Evolutionary conservation across 2,888 invertebrate species (phyloP).

Genomic region (Linyphia triangularis): DNA sequence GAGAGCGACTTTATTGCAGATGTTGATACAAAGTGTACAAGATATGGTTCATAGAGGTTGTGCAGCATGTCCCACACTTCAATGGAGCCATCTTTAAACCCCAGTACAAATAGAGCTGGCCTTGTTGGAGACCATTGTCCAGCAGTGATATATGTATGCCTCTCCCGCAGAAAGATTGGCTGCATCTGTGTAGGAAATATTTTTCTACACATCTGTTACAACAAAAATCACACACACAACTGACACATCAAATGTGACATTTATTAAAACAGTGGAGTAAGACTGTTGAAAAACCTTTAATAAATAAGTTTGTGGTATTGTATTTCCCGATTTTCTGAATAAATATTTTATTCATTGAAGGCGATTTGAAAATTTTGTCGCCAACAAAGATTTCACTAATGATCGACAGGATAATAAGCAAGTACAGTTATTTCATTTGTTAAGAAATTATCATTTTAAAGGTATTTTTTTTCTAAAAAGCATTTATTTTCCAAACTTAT

Average conservation of each 20-base stretch:
- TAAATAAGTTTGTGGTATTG: not conserved
- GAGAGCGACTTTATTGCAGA: slow-evolving; percentile 37
- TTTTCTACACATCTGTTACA: no score
- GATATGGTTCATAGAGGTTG: slow-evolving; percentile 46
- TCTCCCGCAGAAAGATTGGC: slow-evolving; percentile 31
- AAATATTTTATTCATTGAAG: not conserved
- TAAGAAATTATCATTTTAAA: not conserved
- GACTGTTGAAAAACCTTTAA: not conserved
- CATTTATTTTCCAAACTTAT: not conserved
- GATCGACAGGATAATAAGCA: not conserved
- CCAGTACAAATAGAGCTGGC: slow-evolving; percentile 61
- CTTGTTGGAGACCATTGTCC: slow-evolving; percentile 62
- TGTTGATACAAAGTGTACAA: slow-evolving; percentile 44
- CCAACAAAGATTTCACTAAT: not conserved
- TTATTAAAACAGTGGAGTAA: not conserved
- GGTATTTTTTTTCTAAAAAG: not conserved
- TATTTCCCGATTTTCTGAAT: not conserved
- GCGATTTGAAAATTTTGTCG: not conserved
- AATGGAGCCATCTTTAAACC: slow-evolving; percentile 57
- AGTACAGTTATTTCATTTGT: not conserved
- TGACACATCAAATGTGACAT: not conserved
- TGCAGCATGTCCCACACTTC: slow-evolving; percentile 61
- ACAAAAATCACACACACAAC: not conserved
- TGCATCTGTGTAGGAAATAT: slow-evolving; percentile 6
- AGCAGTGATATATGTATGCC: slow-evolving; percentile 33